Base-by-base conservation (phyloP, 2,888 invertebrate genomes). In the Drosophila mayaguana region DNA sequence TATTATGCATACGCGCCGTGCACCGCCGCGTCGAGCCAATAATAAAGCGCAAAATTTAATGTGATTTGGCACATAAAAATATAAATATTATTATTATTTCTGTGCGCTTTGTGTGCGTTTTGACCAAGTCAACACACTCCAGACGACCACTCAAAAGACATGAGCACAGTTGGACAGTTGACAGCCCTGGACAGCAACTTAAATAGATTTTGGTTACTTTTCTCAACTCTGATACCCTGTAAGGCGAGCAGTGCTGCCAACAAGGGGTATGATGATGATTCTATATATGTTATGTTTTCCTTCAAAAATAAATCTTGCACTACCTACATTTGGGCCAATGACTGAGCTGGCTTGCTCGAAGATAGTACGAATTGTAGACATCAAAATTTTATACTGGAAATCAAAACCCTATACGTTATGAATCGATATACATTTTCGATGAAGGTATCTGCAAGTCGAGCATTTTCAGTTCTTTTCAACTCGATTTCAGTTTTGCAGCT, bases 61-160 rank as follows among this genome's bases (percentile, higher is more conserved):
- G 70, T 79, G 82, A 87, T 78, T 82, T 82, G 75, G 63, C 87
- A 84, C 68, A 87, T 83, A 87, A 84, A 87, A 83, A 84, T 83
- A 83, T 73, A 80, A 83, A 87, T 80, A 82, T 87, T 84, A 84
- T 84, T 83, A 83, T 86, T 83, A 83, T 84, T 85, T 76, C 60
- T 55, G 63, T 75, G 80, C 74, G 83, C 75, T 67, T 70, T 70
- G 68, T 54, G 42, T 38, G 38, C 42, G 38, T 11, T 43, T 12
- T 59, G 59, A 28, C 59, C 59, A 59, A 46, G 43, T 62, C 63
- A 70, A 65, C 63, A 72, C 28, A 63, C 72, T 57, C 61, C 50
- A 50, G 32, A 28, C 11, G 28, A 14, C 51, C 63, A 61, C 40
- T 20, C 32, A 59, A 78, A 62, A 72, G 50, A 76, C 63, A 66